Evolutionary conservation across 2,888 invertebrate genomes (phyloP).

Genomic region (Drosophila lutescens): DNA sequence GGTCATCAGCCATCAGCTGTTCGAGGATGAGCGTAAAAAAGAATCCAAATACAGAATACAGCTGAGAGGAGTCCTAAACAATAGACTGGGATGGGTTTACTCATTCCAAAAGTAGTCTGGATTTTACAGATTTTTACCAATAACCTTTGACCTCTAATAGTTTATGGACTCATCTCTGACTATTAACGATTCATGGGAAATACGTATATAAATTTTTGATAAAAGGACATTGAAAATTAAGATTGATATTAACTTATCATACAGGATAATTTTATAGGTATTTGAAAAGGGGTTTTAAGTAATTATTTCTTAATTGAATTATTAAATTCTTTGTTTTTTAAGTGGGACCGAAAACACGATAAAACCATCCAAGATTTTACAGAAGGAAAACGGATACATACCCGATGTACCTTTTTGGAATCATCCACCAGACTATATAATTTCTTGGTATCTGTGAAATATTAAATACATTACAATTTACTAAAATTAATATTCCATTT

Average conservation of each 20-base stretch:
- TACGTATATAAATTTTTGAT: neutral
- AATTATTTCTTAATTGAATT: neutral
- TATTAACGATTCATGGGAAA: neutral
- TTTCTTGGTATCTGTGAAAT: neutral
- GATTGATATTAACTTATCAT: neutral
- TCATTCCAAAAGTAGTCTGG: neutral
- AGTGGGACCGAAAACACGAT: no score
- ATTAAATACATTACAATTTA: neutral
- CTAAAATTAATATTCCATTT: neutral
- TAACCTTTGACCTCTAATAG: slow-evolving; percentile 12
- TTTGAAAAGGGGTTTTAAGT: no score
- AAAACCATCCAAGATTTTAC: no score
- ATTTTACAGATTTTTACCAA: neutral
- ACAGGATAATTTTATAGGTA: neutral
- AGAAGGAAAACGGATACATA: no score
- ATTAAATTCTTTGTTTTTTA: no score
- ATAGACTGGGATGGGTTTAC: neutral
- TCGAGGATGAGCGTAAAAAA: slow-evolving; percentile 16
- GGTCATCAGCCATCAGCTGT: slow-evolving; percentile 33
- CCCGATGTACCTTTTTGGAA: neutral
- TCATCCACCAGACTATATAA: neutral
- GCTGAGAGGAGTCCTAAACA: neutral
- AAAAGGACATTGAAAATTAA: neutral
- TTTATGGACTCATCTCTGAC: neutral
- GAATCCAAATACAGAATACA: slow-evolving; percentile 13